These are phyloP conservation scores for Heliocidaris erythrogramma DNA, from an alignment of 35 echinoderm and acorn worm species.

Conservation along the genomic window DNA sequence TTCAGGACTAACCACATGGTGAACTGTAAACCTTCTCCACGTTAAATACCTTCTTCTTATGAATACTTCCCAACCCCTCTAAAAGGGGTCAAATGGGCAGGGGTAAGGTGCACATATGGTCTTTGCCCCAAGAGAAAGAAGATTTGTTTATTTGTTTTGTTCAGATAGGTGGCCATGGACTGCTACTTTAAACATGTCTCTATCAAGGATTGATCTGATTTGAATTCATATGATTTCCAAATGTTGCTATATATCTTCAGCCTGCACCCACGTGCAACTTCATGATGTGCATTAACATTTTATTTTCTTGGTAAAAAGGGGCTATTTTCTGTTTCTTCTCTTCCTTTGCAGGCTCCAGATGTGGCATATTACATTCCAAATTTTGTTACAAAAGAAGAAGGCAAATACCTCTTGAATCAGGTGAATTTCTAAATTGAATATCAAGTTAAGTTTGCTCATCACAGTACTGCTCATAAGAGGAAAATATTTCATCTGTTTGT, in stretches of 20 bases:
- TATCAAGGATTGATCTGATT: background rate
- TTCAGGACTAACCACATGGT: no score
- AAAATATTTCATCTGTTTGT: background rate
- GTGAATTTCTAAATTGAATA: constrained; percentile 10
- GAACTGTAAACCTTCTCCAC: no score
- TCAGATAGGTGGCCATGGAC: no score
- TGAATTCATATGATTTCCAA: background rate
- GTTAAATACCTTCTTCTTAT: no score
- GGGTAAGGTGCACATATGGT: no score
- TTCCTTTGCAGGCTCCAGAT: constrained; percentile 67
- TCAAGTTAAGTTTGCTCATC: background rate
- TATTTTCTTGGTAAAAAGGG: background rate
- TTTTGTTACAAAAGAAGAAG: constrained; percentile 82
- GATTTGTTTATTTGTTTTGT: no score
- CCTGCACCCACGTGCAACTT: background rate
- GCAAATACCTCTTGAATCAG: constrained; percentile 68
- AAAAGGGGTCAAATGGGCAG: no score
- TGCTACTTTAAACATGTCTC: no score
- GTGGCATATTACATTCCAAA: constrained; percentile 87
- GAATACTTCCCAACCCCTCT: no score
- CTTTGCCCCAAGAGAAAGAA: no score
- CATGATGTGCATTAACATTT: background rate
- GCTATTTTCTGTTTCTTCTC: background rate
- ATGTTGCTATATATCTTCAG: background rate
- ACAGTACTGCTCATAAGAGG: background rate